phyloP scores from a whole-genome alignment of 1,140 invertebrate species.

The Streblospio benedicti region DNA sequence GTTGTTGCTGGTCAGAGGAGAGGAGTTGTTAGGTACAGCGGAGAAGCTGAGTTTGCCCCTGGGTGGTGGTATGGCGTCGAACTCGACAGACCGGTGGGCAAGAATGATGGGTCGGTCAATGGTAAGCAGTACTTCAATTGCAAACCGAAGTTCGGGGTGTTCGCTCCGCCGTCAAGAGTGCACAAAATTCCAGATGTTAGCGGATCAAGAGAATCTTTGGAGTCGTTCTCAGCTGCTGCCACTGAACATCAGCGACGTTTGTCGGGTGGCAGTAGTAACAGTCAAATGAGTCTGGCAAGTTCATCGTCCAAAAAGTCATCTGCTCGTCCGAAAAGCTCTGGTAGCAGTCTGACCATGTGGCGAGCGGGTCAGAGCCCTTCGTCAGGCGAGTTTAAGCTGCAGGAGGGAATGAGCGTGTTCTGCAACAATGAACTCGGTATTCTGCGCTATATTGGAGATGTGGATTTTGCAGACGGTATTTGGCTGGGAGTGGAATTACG shows the following conservation, averaged over 20 bases:
- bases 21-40: conserved; percentile 43
- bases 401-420: conserved; percentile 46
- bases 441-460: conserved; percentile 51
- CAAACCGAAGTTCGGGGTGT: conserved; percentile 40
- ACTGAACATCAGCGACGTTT: not conserved
- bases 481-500: conserved; percentile 53
- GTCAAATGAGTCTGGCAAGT: conserved; percentile 1
- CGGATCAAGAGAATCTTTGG: not conserved
- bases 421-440: conserved; percentile 48
- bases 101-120: conserved; percentile 51
- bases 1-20: conserved; percentile 45
- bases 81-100: conserved; percentile 47
- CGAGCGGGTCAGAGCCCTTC: conserved; percentile 15
- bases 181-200: conserved; percentile 39
- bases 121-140: conserved; percentile 29
- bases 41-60: conserved; percentile 44
- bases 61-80: conserved; percentile 52
- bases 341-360: not conserved
- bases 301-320: not conserved
- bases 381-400: conserved; percentile 29
- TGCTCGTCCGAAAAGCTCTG: conserved; percentile 1
- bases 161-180: conserved; percentile 46
- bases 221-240: not conserved
- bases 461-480: conserved; percentile 51
- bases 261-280: not conserved